Percentiles rank a stretch among this genome's conserved stretches.
phyloP scores from a whole-genome alignment of 1,140 invertebrate species.

The Ctenoplectra terminalis region DNA sequence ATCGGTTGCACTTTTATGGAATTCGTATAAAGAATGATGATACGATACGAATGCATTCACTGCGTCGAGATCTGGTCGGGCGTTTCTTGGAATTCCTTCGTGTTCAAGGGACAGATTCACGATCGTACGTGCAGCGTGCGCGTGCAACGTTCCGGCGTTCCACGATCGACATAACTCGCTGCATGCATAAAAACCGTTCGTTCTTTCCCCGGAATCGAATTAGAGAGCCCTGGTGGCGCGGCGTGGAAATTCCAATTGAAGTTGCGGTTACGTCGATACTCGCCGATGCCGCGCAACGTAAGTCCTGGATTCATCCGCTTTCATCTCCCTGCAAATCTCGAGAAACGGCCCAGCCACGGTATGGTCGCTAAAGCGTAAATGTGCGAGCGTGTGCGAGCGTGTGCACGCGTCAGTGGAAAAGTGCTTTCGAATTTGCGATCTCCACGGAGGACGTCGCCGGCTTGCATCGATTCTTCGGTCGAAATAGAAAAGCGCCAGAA shows the following conservation, averaged over 20 bases:
- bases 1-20: background rate
- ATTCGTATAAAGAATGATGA: background rate
- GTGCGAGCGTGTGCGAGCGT: background rate
- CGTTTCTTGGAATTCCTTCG: background rate
- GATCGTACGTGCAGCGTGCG: background rate
- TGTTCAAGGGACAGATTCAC: background rate
- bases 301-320: slow-evolving; percentile 43
- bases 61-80: background rate
- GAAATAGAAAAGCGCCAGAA: slow-evolving; percentile 51
- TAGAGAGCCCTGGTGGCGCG: background rate
- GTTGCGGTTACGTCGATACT: slow-evolving; percentile 6
- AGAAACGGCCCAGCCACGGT: background rate
- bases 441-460: slow-evolving; percentile 30
- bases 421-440: slow-evolving; percentile 64
- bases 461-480: slow-evolving; percentile 43
- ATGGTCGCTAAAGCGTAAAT: slow-evolving; percentile 38
- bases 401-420: slow-evolving; percentile 32
- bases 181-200: slow-evolving; percentile 14
- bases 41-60: background rate
- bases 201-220: slow-evolving; percentile 8
- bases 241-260: slow-evolving; percentile 41
- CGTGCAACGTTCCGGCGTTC: background rate
- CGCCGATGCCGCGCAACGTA: slow-evolving; percentile 46
- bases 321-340: slow-evolving; percentile 47
- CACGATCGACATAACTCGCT: background rate